phyloP scores from a whole-genome alignment of 92 coral and sea anemone species.

The Porites rus region DNA sequence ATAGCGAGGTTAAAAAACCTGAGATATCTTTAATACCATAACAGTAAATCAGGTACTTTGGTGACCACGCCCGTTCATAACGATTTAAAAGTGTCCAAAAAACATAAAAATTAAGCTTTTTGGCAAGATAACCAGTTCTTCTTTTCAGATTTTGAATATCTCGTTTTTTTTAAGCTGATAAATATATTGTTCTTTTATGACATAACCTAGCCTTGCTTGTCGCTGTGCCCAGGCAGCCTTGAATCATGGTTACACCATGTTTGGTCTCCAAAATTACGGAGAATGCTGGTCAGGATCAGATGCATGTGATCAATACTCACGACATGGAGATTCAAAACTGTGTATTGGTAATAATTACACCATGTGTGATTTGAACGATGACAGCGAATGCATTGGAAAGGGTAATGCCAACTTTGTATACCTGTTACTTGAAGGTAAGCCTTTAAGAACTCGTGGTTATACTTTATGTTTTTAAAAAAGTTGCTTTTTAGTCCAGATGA shows the following conservation, averaged over 20 bases:
- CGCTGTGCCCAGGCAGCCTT: slow-evolving; percentile 62
- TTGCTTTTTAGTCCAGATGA: no score
- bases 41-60: no score
- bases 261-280: slow-evolving; percentile 71
- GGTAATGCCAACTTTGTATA: slow-evolving; percentile 65
- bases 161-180: no score
- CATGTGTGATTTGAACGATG: slow-evolving; percentile 26
- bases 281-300: slow-evolving; percentile 68
- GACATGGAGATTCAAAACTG: slow-evolving; percentile 45
- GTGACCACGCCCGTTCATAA: no score
- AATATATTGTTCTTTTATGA: no score
- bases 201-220: slow-evolving; percentile 49
- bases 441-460: not conserved
- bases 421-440: slow-evolving; percentile 55
- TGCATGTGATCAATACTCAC: slow-evolving; percentile 33
- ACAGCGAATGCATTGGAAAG: slow-evolving; percentile 59
- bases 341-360: slow-evolving; percentile 56
- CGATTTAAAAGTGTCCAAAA: no score
- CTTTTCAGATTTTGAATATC: no score
- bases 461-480: no score
- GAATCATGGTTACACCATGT: slow-evolving; percentile 49
- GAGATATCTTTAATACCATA: no score
- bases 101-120: no score
- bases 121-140: no score
- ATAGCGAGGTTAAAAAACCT: no score